These are phyloP conservation scores for Anguilla japonica DNA, from an alignment of 2,113 vertebrate genomes.

Conservation along the genomic window DNA sequence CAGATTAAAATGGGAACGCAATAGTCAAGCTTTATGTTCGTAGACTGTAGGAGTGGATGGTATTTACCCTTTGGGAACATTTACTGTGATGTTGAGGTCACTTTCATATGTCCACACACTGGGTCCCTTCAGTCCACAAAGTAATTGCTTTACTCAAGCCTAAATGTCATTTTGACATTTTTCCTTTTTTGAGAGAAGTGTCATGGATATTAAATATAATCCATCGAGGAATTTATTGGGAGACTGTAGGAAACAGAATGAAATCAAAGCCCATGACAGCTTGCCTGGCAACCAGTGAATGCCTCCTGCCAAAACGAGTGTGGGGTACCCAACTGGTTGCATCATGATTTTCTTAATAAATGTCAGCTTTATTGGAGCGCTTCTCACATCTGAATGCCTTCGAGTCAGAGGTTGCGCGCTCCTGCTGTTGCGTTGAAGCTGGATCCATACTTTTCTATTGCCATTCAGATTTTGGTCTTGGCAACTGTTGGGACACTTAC, in stretches of 20 bases:
- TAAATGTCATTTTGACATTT: background rate
- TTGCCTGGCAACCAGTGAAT: background rate
- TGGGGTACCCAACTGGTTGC: background rate
- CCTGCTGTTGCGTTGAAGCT: background rate
- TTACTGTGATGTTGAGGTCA: background rate
- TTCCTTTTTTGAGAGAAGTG: background rate
- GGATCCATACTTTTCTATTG: background rate
- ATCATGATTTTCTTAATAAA: slow-evolving; percentile 6
- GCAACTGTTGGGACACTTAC: background rate
- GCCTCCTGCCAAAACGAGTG: background rate
- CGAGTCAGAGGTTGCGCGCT: background rate
- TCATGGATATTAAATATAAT: background rate
- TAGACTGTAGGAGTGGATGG: background rate
- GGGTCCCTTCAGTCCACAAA: background rate
- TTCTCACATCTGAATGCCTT: background rate
- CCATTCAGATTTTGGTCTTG: background rate
- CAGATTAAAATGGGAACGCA: background rate
- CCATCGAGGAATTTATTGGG: background rate
- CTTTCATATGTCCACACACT: background rate
- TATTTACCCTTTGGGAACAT: background rate
- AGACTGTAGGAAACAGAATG: background rate
- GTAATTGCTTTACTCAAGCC: background rate
- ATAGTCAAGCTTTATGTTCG: background rate
- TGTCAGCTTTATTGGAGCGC: slow-evolving; percentile 5
- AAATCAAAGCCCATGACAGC: slow-evolving; percentile 1